Base-by-base conservation (phyloP, 2,888 invertebrate species). In the Euclidia mi region DNA sequence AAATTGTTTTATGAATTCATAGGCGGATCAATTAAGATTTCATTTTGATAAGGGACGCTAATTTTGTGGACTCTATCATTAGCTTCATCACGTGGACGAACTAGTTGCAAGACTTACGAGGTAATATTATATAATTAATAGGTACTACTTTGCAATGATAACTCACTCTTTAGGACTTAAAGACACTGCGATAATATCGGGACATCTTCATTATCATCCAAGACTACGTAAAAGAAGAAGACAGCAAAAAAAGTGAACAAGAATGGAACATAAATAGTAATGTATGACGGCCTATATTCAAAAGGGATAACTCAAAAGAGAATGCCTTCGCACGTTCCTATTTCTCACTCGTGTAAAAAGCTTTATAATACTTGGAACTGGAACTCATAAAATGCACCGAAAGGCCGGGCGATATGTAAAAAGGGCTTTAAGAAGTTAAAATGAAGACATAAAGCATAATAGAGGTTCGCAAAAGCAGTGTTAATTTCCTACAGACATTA, bases 1-100 rank as follows among this genome's bases (percentile, higher is more conserved):
- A 90, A 89, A 88, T 87, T 87, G 87, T 87, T 90, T 88, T 89
- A 91, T 88, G 86, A 88, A 88, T 88, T 87, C 85, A 88, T 88
- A 86, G 86, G 81, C 60, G 58, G 76, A 71, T 90, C 90, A 83
- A 93, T 93, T 90, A 90, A 93, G 92, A 92, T 93, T 91, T 88
- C 80, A 90, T 90, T 90, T 83, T 85, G 91, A 93, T 93, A 94
- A 93, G 87, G 32, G 72, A 78, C 70, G 74, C 73, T 81, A 75
- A 80, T 82, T 88, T 88, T 89, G 85, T 87, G 64, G 78, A 76
- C 84, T 83, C 75, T 88, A 85, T 89, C 84, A 90, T 89, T 89
- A 89, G 82, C 69, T 62, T 62, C 74, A 84, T 82, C 82, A 80
- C 76, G 79, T 80, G 73, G 65, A 73, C 53, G 61, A 74, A 61